Percentiles rank a stretch among this genome's conserved stretches.
phyloP scores from a whole-genome alignment of 2,888 invertebrate genomes.

The Villa cingulata region DNA sequence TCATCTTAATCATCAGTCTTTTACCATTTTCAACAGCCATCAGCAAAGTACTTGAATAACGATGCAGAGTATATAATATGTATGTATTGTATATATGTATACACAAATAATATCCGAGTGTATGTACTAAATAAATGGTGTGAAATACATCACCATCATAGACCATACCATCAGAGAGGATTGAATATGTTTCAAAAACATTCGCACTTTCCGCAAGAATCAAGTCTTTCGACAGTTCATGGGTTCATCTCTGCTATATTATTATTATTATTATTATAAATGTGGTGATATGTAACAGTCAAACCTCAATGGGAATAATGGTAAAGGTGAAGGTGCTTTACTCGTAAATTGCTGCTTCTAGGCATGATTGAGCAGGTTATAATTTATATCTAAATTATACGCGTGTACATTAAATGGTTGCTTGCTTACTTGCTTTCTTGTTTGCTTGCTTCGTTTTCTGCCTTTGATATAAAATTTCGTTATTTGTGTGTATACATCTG shows the following conservation, averaged over 20 bases:
- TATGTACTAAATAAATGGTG: too few species aligned
- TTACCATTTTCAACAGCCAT: background rate
- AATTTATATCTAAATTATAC: constrained; percentile 9
- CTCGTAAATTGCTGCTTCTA: constrained; percentile 17
- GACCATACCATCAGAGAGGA: background rate
- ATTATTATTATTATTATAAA: too few species aligned
- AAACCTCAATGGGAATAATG: background rate
- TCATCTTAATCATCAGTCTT: background rate
- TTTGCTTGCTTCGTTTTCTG: too few species aligned
- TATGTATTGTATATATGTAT: too few species aligned
- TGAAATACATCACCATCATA: background rate
- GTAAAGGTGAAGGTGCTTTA: constrained; percentile 17
- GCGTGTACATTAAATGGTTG: constrained; percentile 7
- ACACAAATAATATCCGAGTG: too few species aligned
- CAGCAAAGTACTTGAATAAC: background rate
- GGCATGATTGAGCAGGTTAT: constrained; percentile 17
- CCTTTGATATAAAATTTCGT: too few species aligned
- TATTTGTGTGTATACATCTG: too few species aligned
- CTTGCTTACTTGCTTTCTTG: background rate
- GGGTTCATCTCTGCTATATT: constrained; percentile 5
- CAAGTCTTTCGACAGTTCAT: constrained; percentile 5
- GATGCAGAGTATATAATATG: too few species aligned
- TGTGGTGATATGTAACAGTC: background rate
- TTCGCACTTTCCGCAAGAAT: constrained; percentile 7
- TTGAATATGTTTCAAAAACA: constrained; percentile 8